Conservation (phyloP, 1,140 invertebrate genomes). For the Condylostylus longicornis region DNA sequence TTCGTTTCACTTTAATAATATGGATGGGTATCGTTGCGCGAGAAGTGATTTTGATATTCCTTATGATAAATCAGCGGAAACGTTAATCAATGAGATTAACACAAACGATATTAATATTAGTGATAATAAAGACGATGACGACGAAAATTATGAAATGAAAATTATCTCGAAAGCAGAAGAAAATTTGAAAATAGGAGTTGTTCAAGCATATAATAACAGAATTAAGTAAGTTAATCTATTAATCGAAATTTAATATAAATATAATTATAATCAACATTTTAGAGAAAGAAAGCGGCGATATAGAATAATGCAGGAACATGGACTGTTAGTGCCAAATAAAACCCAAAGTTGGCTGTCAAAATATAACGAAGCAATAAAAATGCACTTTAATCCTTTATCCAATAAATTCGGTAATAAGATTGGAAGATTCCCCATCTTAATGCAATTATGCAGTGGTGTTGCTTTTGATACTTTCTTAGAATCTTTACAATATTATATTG, state of each 20-base stretch:
- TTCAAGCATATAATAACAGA: constrained; percentile 25
- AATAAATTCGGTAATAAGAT: constrained; percentile 21
- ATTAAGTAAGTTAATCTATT: constrained; percentile 12
- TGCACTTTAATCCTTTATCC: too few species aligned
- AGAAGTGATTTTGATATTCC: constrained; percentile 77
- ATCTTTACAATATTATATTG: constrained; percentile 49
- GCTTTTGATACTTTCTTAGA: constrained; percentile 68
- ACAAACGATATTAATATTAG: too few species aligned
- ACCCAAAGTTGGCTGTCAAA: constrained; percentile 42
- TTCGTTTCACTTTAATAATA: constrained; percentile 36
- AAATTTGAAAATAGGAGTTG: constrained; percentile 45
- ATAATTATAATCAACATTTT: background rate
- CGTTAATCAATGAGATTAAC: constrained; percentile 42
- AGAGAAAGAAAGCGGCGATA: constrained; percentile 55
- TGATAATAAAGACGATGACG: constrained; percentile 35
- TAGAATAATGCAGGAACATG: constrained; percentile 59
- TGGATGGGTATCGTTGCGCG: constrained; percentile 71
- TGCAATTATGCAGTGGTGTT: constrained; percentile 54
- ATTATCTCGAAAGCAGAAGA: constrained; percentile 12
- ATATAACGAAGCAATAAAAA: constrained; percentile 17
- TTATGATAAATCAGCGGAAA: constrained; percentile 68
- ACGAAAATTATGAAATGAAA: constrained; percentile 6
- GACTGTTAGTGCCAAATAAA: constrained; percentile 54
- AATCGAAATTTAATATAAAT: background rate
- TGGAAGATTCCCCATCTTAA: constrained; percentile 51